phyloP scores from a whole-genome alignment of 2,113 vertebrate species.

The Sapayoa aenigma region DNA sequence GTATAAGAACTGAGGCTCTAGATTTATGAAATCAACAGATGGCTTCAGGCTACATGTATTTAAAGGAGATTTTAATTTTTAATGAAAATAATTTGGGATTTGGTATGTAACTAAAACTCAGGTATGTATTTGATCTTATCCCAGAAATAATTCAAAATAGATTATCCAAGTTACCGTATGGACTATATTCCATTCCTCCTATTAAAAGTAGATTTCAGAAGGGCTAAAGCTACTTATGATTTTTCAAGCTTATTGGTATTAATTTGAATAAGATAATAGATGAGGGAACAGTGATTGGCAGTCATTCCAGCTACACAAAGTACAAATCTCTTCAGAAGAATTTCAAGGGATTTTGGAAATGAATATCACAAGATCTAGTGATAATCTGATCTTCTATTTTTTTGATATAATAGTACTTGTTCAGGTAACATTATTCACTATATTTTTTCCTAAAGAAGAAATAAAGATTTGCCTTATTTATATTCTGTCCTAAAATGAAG shows the following conservation, averaged over 20 bases:
- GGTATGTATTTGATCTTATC: conserved; percentile 52
- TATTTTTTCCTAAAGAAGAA: background rate
- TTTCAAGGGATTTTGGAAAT: background rate
- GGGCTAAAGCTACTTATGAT: conserved; percentile 55
- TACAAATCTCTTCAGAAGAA: conserved; percentile 51
- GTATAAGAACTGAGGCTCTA: background rate
- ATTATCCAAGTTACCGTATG: conserved; percentile 54
- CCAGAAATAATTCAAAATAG: conserved; percentile 49
- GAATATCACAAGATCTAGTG: background rate
- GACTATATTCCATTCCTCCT: conserved; percentile 46
- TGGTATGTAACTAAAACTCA: conserved; percentile 33
- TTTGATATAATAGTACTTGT: background rate
- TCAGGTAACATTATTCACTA: background rate
- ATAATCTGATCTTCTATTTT: background rate
- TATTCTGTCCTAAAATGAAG: background rate
- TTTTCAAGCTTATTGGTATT: conserved; percentile 58
- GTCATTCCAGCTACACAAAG: conserved; percentile 25
- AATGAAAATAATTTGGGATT: conserved; percentile 58
- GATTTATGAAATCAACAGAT: conserved; percentile 56
- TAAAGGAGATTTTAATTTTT: conserved; percentile 67
- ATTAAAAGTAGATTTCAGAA: conserved; percentile 59
- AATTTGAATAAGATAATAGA: conserved; percentile 60
- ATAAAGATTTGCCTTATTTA: background rate
- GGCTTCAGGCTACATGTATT: conserved; percentile 46
- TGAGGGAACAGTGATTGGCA: conserved; percentile 56